Evolutionary conservation across 2,888 invertebrate species (phyloP).

Genomic region (Oegoconia quadripuncta): DNA sequence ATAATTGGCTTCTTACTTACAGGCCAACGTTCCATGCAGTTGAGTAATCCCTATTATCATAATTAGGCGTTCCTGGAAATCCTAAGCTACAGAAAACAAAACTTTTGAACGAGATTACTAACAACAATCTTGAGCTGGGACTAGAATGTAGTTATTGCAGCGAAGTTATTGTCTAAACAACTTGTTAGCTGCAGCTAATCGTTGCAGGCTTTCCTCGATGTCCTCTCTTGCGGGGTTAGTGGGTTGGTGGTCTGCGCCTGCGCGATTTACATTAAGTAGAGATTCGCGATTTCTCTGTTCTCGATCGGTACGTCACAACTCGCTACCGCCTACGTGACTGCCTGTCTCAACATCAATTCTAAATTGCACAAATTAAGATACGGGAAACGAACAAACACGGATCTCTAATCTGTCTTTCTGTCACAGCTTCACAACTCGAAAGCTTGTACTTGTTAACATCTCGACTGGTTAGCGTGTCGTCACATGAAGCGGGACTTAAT

Average conservation of each 20-base stretch:
- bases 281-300: conserved; percentile 63
- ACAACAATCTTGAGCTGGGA: conserved; percentile 9
- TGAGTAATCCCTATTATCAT: conserved; percentile 38
- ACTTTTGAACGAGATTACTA: conserved; percentile 9
- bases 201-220: conserved; percentile 32
- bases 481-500: conserved; percentile 20
- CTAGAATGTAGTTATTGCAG: conserved; percentile 7
- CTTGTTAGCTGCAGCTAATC: conserved; percentile 17
- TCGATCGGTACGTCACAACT: conserved; percentile 47
- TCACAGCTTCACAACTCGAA: conserved; percentile 24
- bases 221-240: conserved; percentile 59
- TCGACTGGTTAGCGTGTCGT: conserved; percentile 31
- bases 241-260: conserved; percentile 51
- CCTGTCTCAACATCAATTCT: conserved; percentile 40
- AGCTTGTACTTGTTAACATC: conserved; percentile 18
- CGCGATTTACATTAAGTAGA: conserved; percentile 67
- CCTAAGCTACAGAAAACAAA: conserved; percentile 9
- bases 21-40: conserved; percentile 35
- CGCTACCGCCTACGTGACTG: conserved; percentile 51
- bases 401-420: conserved; percentile 32
- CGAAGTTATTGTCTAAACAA: conserved; percentile 20
- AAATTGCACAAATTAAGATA: conserved; percentile 48
- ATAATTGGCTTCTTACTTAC: conserved; percentile 50
- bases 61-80: conserved; percentile 24
- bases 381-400: conserved; percentile 33